Evolutionary conservation across 2,797 vertebrate species (phyloP), one percentile per base, ranked within the genome.

Genomic region (Chelonia mydas): DNA sequence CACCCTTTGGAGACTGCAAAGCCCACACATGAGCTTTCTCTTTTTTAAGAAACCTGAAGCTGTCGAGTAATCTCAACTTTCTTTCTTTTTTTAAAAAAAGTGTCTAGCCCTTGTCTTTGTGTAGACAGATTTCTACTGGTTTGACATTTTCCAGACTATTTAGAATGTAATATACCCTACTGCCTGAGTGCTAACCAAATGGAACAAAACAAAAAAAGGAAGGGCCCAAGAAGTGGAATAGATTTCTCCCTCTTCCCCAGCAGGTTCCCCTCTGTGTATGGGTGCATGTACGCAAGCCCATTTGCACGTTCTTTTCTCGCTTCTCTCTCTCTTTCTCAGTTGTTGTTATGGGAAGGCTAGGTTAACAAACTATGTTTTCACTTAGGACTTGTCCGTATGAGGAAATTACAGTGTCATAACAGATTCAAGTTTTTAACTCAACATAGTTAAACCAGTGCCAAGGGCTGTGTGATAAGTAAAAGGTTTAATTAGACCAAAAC

Each of bases 11-110:
- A 84, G 41, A 23, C 3, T 77, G 5, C 16, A 13, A 27, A 51
- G 80, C 11, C 27, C 3, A 50, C 0, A 0, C 11, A 17, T 0
- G 1, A 80, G 1, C 1, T 88, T 88, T 87, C 59, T 16, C 0
- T 74, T 25, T 88, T 80, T n/a, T 5, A 1, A 13, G 19, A 86
- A 92, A 81, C 19, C 2, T 5, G 78, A 65, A 78, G 86, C 23
- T 50, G 16, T 65, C 15, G 53, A 81, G 1, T 65, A 65, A 65
- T 27, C 61, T 31, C 7, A 23, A 3, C 45, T 72, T 83, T 0
- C 3, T 74, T 37, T n/a, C n/a, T 74, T 89, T 11, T 7, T 61
- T 11, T 15, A 6, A 17, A 51, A 53, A 53, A 3, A 65, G 33
- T 65, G 31, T n/a, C 33, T 65, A 16, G 7, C n/a, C 1, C 2